Evolutionary conservation across 2,888 invertebrate genomes (phyloP), one percentile per base, ranked within the genome.

Genomic region (Dicranocentrus wangi): DNA sequence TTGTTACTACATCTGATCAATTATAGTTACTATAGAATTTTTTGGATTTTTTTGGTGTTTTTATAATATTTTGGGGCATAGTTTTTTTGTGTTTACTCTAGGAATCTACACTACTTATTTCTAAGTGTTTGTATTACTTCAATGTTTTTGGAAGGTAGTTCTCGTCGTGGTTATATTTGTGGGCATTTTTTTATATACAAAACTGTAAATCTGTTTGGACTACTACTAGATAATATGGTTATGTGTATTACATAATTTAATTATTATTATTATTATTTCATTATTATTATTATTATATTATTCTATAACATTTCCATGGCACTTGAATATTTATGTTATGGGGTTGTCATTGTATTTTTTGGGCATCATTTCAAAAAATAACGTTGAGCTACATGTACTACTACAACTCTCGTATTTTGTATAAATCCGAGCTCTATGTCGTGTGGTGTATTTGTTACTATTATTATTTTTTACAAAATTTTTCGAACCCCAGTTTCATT

Each of bases 281-380:
- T 8, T 47, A n/a, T 7, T 8, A 15, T n/a, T 8, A 10, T 47
- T 47, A 3, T 47, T 47, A 47, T 8, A 39, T 39, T 10, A 13
- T 47, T 15, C 47, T 47, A 3, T 47, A 47, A 47, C 47, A 47
- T 47, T 47, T 47, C 47, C 47, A 47, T 47, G 47, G 47, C 47
- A 47, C 47, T 47, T 7, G 10, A n/a, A 7, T 47, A n/a, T 47
- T 47, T 47, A 47, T 47, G 3, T 47, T 15, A 10, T n/a, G 3
- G n/a, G 3, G 47, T 47, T n/a, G n/a, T 47, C 47, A 39, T 8
- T 5, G 5, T 39, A n/a, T 47, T 47, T 47, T 47, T 47, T 47
- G 10, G 47, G 47, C 10, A 47, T 39, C 5, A 8, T 39, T n/a
- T n/a, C n/a, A n/a, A n/a, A n/a, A n/a, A n/a, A n/a, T n/a, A n/a